Base-by-base conservation (phyloP, 2,888 invertebrate genomes). In the Caenorhabditis virilis region DNA sequence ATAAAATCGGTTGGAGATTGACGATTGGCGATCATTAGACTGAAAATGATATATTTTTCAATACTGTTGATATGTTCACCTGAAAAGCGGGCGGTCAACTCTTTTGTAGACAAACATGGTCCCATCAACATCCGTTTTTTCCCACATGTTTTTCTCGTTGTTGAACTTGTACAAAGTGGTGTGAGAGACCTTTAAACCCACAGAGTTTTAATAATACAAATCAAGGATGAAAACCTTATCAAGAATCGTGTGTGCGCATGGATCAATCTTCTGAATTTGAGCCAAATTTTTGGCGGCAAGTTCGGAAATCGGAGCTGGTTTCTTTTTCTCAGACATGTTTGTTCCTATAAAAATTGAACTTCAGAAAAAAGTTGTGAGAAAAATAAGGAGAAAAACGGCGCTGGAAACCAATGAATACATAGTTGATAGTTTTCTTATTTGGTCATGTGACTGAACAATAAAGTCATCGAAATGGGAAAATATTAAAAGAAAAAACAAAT, bases 21-120 rank as follows among this genome's bases (percentile, higher is more conserved):
- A 5, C 79, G 71, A 41, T 81, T 81, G 3, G 74, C 80, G 41
- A 81, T 78, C 59, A 80, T 71, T 25, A 81, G 56, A 20, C 72
- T 71, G 42, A 42, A 70, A 54, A 38, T 33, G n/a, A 23, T 22
- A 7, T 6, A 7, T 20, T 41, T 41, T 20, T 16, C 9, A 20
- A 47, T 26, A n/a, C 35, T 47, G 38, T 20, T 39, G 9, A 54
- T 35, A 23, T 35, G 13, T 16, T 35, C 15, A 68, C 71, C 71
- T 72, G 36, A 72, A 77, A 38, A 47, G 68, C 9, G 78, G 79
- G 35, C 57, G 50, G 46, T 75, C 74, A 15, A 62, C 55, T 26
- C 80, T 56, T 47, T 74, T 67, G 58, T 81, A 80, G 13, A 81
- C 59, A 58, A 80, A 80, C 22, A 80, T 55, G 7, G 78, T 69